Base-by-base conservation (phyloP, 2,888 invertebrate species). In the Scaptomyza reducta region DNA sequence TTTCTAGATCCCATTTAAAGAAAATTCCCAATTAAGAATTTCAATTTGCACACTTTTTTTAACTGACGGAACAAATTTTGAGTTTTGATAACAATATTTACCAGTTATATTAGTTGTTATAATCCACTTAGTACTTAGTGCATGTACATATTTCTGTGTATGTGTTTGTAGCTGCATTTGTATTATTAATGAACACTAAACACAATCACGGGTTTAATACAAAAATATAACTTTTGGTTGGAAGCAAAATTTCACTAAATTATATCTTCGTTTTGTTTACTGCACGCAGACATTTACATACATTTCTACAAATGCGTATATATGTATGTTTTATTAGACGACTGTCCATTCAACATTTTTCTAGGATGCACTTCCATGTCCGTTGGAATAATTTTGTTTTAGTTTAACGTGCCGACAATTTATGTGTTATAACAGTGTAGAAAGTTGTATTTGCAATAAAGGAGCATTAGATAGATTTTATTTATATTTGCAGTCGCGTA, bases 81-180 rank as follows among this genome's bases (percentile, higher is more conserved):
- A 49, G 10, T 33, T n/a, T 33, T 49, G 35, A 18, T 47, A 33
- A 38, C 40, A 46, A 74, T 77, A 78, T 73, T 80, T 82, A 86
- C 86, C 82, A 69, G 53, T 55, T 61, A 49, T 59, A 45, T 50
- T 47, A 18, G 60, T 54, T 65, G 59, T 56, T 61, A 65, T 81
- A 81, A 79, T 81, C 80, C 80, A 81, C 84, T 74, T 67, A 75
- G 75, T 63, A 53, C 56, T 44, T 11, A 18, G 46, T 68, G 66
- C 70, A 64, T 72, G 54, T 70, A 58, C 63, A 59, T 68, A 59
- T 60, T 46, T 67, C 9, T 40, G 40, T 40, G 40, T 40, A 40
- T 71, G 64, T 57, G 57, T 67, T 25, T 25, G 25, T 14, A 10
- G 46, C 51, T 70, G 82, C 69, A 85, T 55, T 68, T 77, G 67